Conservation (phyloP, 1,140 invertebrate genomes). For the Cyphomyrmex costatus region DNA sequence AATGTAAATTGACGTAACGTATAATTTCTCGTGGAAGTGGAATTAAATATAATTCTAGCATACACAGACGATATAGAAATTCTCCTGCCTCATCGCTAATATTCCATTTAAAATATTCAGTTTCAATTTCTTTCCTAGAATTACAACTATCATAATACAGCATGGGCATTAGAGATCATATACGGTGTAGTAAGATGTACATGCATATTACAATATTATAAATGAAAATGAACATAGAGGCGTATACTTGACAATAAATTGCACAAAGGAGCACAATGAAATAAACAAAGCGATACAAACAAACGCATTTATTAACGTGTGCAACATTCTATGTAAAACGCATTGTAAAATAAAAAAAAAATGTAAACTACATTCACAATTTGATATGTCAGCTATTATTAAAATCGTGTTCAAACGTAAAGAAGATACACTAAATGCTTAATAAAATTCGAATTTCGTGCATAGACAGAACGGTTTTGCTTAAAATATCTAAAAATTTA, state of each 20-base stretch:
- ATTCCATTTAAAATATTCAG: slow-evolving; percentile 6
- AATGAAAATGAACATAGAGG: background rate
- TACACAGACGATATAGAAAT: background rate
- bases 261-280: slow-evolving; percentile 9
- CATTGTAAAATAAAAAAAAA: background rate
- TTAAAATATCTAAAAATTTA: no score
- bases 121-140: background rate
- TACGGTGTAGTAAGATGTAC: background rate
- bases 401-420: slow-evolving; percentile 1
- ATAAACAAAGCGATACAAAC: slow-evolving; percentile 28
- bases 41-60: background rate
- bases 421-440: background rate
- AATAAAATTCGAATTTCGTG: background rate
- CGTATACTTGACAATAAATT: slow-evolving; percentile 7
- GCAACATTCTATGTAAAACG: slow-evolving; percentile 21
- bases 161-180: background rate
- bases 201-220: background rate
- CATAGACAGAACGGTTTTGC: no score
- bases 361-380: slow-evolving; percentile 23
- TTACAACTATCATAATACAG: background rate
- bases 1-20: slow-evolving; percentile 20
- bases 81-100: background rate
- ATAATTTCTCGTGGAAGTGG: background rate
- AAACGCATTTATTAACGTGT: slow-evolving; percentile 43
- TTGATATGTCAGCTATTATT: background rate